These are phyloP conservation scores for Ladona fulva DNA, from an alignment of 1,140 invertebrate species.

Conservation along the genomic window DNA sequence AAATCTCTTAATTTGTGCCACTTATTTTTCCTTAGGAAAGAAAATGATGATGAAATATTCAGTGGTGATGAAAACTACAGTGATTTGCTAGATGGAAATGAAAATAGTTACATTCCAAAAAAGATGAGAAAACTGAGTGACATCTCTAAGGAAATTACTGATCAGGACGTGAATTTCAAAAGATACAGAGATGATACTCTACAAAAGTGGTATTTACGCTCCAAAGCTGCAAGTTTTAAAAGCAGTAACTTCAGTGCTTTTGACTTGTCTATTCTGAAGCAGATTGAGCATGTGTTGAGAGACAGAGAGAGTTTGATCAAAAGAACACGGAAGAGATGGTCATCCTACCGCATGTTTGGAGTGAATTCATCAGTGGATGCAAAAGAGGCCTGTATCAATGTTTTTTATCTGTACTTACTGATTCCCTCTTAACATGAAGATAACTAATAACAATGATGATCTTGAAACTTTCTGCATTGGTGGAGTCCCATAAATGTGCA, in stretches of 20 bases:
- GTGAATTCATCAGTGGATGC: no score
- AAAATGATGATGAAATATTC: constrained; percentile 22
- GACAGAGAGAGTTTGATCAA: constrained; percentile 68
- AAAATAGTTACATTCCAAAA: constrained; percentile 34
- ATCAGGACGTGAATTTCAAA: constrained; percentile 52
- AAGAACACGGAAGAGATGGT: constrained; percentile 71
- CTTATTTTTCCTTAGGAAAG: constrained; percentile 21
- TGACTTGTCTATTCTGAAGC: constrained; percentile 68
- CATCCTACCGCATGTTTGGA: constrained; percentile 63
- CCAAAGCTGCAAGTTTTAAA: constrained; percentile 49
- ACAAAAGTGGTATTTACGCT: constrained; percentile 91
- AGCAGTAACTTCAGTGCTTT: constrained; percentile 53
- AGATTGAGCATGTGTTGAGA: constrained; percentile 75
- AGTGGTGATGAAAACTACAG: constrained; percentile 24
- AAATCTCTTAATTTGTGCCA: no score
- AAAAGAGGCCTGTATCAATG: no score
- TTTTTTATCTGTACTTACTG: no score
- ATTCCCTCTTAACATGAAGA: no score
- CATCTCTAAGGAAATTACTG: constrained; percentile 50
- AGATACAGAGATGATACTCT: constrained; percentile 68
- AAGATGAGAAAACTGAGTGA: constrained; percentile 54
- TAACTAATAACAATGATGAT: no score
- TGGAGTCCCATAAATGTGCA: no score
- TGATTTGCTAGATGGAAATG: constrained; percentile 21
- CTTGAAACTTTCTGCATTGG: no score